phyloP scores from a whole-genome alignment of 2,797 vertebrate genomes.

The Psittacula derbiana region DNA sequence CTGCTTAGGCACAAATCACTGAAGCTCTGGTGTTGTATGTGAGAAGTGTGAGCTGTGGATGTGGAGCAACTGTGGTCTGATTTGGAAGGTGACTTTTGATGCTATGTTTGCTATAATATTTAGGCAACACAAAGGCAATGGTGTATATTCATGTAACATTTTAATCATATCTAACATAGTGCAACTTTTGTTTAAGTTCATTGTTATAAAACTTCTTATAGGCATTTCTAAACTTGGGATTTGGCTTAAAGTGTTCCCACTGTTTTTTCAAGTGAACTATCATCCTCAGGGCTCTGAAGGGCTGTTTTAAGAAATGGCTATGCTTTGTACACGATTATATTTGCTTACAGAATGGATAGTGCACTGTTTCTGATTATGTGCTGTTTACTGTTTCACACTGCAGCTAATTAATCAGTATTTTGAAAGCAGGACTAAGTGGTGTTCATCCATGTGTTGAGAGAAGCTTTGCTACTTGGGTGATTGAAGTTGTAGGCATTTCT shows the following conservation, averaged over 20 bases:
- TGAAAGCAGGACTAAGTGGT: conserved; percentile 23
- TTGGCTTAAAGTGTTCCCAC: not conserved
- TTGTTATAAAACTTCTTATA: not conserved
- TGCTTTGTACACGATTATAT: not conserved
- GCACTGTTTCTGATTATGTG: not conserved
- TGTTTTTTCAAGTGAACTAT: not conserved
- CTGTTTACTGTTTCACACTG: not conserved
- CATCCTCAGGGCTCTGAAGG: not conserved
- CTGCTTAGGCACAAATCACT: not conserved
- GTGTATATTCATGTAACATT: not conserved
- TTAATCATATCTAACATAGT: not conserved
- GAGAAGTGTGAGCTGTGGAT: not conserved
- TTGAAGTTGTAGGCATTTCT: conserved; percentile 8
- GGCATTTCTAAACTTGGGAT: not conserved
- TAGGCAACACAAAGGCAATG: not conserved
- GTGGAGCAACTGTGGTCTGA: not conserved
- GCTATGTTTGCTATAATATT: not conserved
- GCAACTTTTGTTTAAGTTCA: not conserved
- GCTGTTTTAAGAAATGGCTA: not conserved
- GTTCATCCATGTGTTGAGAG: not conserved
- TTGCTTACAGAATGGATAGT: not conserved
- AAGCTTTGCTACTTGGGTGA: not conserved
- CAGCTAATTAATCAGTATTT: not conserved
- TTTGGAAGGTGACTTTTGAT: not conserved
- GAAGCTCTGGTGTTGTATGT: not conserved